Conservation (phyloP, 2,797 vertebrate species). For the Silurus aristotelis region DNA sequence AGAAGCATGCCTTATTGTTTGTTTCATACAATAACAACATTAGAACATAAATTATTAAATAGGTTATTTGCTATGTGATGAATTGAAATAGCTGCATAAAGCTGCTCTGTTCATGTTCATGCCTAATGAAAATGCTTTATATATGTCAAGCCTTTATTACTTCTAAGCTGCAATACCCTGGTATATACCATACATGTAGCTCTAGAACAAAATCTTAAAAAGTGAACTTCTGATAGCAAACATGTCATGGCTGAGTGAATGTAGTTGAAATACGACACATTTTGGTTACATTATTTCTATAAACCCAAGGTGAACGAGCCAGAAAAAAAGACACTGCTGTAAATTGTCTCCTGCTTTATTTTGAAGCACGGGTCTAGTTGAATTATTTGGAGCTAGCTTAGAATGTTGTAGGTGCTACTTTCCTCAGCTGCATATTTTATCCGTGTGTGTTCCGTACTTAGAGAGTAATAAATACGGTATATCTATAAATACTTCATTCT, state of each 20-base stretch:
- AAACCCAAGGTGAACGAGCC: neutral
- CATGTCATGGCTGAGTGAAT: neutral
- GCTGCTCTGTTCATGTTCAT: neutral
- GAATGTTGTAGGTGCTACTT: neutral
- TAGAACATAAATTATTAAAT: neutral
- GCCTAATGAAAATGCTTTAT: neutral
- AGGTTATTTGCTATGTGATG: neutral
- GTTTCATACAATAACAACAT: neutral
- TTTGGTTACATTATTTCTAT: neutral
- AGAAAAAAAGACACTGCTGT: no score
- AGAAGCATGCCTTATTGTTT: neutral
- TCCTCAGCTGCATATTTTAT: neutral
- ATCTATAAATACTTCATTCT: neutral
- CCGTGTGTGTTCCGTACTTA: neutral
- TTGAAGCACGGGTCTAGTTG: no score
- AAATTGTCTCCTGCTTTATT: neutral
- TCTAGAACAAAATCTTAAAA: neutral
- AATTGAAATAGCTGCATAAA: neutral
- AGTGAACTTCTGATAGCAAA: neutral
- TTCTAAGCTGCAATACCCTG: neutral
- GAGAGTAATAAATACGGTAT: neutral
- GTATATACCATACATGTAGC: no score
- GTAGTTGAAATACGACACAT: no score
- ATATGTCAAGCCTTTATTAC: neutral
- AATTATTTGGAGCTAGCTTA: neutral